Conservation (phyloP, 64 coral and sea anemone species). For the Actinia tenebrosa region DNA sequence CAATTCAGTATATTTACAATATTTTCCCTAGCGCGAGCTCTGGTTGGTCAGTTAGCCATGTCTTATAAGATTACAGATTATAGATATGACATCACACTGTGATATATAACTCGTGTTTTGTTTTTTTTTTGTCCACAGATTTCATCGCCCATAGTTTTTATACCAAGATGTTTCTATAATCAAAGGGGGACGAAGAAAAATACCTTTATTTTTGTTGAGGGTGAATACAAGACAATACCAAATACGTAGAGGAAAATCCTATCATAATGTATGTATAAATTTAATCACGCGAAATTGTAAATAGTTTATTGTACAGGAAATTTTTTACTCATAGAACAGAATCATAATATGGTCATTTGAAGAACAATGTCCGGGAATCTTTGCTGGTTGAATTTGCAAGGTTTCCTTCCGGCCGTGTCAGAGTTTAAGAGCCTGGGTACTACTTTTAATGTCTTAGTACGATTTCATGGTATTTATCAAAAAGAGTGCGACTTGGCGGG, state of each 20-base stretch:
- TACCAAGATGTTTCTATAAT: constrained; percentile 15
- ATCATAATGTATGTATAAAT: constrained; percentile 23
- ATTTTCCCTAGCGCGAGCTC: too few species aligned
- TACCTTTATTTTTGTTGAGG: background rate
- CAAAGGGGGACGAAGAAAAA: background rate
- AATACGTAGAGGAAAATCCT: background rate
- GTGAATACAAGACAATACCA: background rate
- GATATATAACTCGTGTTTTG: background rate
- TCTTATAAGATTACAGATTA: too few species aligned
- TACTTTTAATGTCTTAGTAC: background rate
- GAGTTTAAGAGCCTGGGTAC: background rate
- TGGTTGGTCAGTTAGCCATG: too few species aligned
- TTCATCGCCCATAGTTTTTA: constrained; percentile 84
- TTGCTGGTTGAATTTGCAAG: background rate
- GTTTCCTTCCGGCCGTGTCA: background rate
- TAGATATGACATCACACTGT: too few species aligned
- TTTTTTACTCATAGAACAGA: constrained; percentile 3
- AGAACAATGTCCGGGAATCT: background rate
- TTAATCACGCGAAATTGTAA: background rate
- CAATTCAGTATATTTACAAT: background rate
- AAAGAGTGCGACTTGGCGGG: too few species aligned
- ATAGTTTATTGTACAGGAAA: constrained; percentile 24
- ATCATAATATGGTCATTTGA: background rate
- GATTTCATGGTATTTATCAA: too few species aligned
- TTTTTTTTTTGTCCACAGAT: constrained; percentile 56